Conservation (phyloP, 2,888 invertebrate genomes). For the Coelopa pilipes region DNA sequence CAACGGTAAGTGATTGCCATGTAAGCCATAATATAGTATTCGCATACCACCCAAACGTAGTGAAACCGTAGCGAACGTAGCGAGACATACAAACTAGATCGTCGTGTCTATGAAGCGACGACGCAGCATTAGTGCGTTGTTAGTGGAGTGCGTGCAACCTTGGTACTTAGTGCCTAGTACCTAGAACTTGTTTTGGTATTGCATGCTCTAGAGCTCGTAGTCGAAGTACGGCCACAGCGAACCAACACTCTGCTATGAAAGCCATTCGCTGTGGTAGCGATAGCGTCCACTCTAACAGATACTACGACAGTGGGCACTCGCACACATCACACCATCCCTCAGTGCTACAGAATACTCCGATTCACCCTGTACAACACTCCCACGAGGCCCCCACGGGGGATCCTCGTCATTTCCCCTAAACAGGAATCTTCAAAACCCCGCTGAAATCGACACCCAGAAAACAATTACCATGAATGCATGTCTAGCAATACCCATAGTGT, state of each 20-base stretch:
- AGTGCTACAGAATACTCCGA: no score
- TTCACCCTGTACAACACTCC: no score
- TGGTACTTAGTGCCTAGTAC: not conserved
- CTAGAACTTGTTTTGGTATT: not conserved
- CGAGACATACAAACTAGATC: not conserved
- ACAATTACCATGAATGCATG: no score
- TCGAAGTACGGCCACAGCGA: slow-evolving; percentile 3
- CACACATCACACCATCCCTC: no score
- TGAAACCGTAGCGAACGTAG: slow-evolving; percentile 25
- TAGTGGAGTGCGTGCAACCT: not conserved
- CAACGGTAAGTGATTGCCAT: slow-evolving; percentile 44
- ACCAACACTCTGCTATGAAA: slow-evolving; percentile 21
- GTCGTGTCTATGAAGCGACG: not conserved
- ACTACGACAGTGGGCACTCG: no score
- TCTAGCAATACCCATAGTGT: no score
- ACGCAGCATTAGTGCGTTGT: not conserved
- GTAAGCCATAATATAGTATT: no score
- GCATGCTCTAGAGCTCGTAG: not conserved
- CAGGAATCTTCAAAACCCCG: no score
- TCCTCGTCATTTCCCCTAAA: no score
- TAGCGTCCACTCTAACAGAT: no score
- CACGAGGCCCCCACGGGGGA: no score
- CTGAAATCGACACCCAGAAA: no score
- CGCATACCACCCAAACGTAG: slow-evolving; percentile 12
- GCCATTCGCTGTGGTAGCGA: slow-evolving; percentile 18